phyloP scores from a whole-genome alignment of 2,113 vertebrate species.

The Nicator chloris region DNA sequence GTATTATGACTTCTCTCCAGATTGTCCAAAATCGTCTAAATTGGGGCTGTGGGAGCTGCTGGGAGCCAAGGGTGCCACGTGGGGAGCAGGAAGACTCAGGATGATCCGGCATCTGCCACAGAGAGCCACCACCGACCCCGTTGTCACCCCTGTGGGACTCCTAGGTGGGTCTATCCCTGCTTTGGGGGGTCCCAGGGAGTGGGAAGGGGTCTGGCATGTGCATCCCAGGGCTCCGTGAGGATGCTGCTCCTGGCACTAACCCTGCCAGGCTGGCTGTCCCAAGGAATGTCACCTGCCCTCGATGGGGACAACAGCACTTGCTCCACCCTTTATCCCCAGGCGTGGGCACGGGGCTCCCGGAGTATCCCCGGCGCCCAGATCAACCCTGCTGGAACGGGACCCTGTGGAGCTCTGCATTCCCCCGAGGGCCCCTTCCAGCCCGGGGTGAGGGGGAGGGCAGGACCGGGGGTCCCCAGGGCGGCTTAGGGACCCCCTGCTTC shows the following conservation, averaged over 20 bases:
- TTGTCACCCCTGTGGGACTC: not conserved
- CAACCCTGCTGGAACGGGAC: not conserved
- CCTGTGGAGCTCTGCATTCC: not conserved
- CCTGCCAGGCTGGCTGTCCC: not conserved
- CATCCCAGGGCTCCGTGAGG: not conserved
- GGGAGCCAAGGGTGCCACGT: not conserved
- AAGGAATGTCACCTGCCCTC: not conserved
- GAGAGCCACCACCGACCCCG: not conserved
- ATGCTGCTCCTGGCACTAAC: not conserved
- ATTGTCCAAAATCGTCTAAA: constrained; percentile 9
- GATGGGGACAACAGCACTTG: not conserved
- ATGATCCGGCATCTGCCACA: not conserved
- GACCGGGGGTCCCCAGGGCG: not conserved
- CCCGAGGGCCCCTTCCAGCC: not conserved
- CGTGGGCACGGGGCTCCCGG: not conserved
- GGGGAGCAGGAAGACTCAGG: constrained; percentile 44
- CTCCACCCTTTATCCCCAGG: not conserved
- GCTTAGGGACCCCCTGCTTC: not conserved
- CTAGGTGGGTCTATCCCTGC: not conserved
- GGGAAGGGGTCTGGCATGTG: not conserved
- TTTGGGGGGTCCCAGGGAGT: not conserved
- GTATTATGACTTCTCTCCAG: constrained; percentile 50
- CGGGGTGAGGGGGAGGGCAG: too few species aligned
- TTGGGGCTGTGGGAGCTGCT: not conserved
- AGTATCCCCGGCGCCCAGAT: not conserved